phyloP scores from a whole-genome alignment of 2,113 vertebrate genomes.

The Peucedramus taeniatus region DNA sequence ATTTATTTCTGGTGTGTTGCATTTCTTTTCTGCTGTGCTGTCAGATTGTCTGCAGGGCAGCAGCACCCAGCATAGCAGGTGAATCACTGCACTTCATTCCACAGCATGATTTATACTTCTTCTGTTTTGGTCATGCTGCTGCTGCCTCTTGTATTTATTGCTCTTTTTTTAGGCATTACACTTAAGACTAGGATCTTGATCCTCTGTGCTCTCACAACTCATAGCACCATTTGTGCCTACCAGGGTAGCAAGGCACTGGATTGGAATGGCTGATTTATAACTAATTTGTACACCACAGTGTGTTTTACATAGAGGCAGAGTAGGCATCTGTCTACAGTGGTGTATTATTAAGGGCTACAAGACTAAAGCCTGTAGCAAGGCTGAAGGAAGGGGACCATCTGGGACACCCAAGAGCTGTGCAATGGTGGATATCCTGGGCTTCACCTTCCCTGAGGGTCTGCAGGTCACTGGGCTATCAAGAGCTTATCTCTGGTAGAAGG shows the following conservation, averaged over 20 bases:
- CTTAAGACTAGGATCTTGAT: not conserved
- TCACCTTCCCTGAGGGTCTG: not conserved
- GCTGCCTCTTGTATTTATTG: slow-evolving; percentile 30
- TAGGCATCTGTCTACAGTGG: not conserved
- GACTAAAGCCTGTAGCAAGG: not conserved
- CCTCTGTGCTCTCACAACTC: not conserved
- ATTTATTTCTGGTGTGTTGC: slow-evolving; percentile 57
- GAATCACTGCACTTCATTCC: slow-evolving; percentile 47
- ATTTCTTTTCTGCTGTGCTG: slow-evolving; percentile 56
- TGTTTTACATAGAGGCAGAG: not conserved
- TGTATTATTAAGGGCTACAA: not conserved
- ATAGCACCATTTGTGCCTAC: not conserved
- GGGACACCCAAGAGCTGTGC: not conserved
- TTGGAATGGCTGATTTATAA: not conserved
- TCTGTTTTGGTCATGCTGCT: slow-evolving; percentile 23
- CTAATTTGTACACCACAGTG: not conserved
- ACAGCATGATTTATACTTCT: slow-evolving; percentile 31
- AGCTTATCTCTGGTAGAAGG: not conserved
- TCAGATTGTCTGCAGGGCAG: slow-evolving; percentile 50
- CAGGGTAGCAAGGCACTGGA: not conserved
- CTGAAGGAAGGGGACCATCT: not conserved
- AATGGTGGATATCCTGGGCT: not conserved
- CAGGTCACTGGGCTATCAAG: not conserved
- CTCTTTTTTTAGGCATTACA: slow-evolving; percentile 3
- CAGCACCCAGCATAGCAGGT: slow-evolving; percentile 10